Evolutionary conservation across 2,888 invertebrate genomes (phyloP), one percentile per base, ranked within the genome.

Genomic region (Augochlorella aurata): DNA sequence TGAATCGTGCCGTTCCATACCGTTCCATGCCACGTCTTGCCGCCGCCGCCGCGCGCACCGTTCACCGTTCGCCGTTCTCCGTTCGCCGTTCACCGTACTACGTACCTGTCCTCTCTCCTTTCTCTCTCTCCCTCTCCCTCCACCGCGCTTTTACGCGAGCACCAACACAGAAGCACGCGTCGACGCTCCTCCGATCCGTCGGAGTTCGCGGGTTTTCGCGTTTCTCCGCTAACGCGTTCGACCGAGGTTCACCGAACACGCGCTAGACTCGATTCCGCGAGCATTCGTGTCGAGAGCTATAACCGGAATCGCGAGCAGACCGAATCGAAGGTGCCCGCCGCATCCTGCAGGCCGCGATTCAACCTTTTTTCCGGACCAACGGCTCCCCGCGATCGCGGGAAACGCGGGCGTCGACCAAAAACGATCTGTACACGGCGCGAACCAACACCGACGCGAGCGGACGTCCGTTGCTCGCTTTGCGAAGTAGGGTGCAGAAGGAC

Each of bases 391-490:
- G 50, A 8, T 38, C 38, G 38, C 38, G 24, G 24, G 58, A 16
- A 47, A 58, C 24, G 14, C 7, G 24, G 58, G 12, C 58, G 58
- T 8, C 12, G 14, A 14, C 58, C 7, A 24, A 58, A 58, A 24
- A 58, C 54, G 12, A 12, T 4, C 4, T n/a, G 12, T 10, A n/a
- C 21, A 7, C 29, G 16, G 1, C 29, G 16, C 29, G 3, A 12
- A 24, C 38, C 5, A 38, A 10, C 47, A 8, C 47, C 47, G 47
- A 49, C 79, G 67, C 65, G 67, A 73, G 72, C 65, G 69, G 74
- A 70, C 74, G 69, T 80, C 68, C 87, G 85, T 87, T 85, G 83
- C 52, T 66, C 81, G 77, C 66, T 65, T 73, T 61, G 24, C 29
- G 52, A 71, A 75, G 68, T 52, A 77, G 74, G 83, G 81, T 82